These are phyloP conservation scores for Hippocampus abdominalis DNA, from an alignment of 2,113 vertebrate species.

Conservation along the genomic window DNA sequence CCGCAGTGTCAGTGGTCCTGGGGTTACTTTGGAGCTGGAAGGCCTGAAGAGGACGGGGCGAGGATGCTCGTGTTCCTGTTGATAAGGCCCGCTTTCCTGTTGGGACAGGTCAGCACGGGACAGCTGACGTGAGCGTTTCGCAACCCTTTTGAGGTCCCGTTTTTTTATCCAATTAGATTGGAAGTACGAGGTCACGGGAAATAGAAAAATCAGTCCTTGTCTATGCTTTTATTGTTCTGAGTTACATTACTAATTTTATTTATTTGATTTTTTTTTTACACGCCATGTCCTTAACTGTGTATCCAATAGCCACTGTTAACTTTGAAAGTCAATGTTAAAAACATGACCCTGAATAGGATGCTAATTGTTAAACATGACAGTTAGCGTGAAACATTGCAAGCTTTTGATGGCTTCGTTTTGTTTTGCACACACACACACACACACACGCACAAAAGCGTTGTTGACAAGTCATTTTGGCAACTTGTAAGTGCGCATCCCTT, in stretches of 20 bases:
- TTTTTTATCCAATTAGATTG: neutral
- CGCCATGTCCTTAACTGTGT: too few species aligned
- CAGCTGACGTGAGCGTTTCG: conserved; percentile 15
- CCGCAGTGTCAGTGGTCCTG: conserved; percentile 11
- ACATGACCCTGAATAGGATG: too few species aligned
- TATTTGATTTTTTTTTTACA: too few species aligned
- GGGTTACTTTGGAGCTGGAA: conserved; percentile 33
- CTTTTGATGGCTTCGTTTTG: too few species aligned
- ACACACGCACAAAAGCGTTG: neutral
- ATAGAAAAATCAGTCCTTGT: too few species aligned
- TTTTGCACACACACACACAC: neutral
- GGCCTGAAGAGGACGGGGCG: conserved; percentile 21
- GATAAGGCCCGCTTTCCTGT: conserved; percentile 60
- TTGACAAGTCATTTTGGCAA: conserved; percentile 1
- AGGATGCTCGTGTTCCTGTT: conserved; percentile 59
- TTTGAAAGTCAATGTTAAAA: too few species aligned
- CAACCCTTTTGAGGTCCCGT: neutral
- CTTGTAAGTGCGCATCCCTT: neutral
- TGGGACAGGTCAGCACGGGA: conserved; percentile 38
- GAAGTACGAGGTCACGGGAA: too few species aligned
- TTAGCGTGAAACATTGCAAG: too few species aligned
- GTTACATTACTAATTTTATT: too few species aligned
- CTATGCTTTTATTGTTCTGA: too few species aligned
- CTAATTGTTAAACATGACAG: too few species aligned
- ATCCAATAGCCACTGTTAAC: too few species aligned